Evolutionary conservation across 1,140 invertebrate genomes (phyloP), one percentile per base, ranked within the genome.

Genomic region (Trichonephila clavipes): DNA sequence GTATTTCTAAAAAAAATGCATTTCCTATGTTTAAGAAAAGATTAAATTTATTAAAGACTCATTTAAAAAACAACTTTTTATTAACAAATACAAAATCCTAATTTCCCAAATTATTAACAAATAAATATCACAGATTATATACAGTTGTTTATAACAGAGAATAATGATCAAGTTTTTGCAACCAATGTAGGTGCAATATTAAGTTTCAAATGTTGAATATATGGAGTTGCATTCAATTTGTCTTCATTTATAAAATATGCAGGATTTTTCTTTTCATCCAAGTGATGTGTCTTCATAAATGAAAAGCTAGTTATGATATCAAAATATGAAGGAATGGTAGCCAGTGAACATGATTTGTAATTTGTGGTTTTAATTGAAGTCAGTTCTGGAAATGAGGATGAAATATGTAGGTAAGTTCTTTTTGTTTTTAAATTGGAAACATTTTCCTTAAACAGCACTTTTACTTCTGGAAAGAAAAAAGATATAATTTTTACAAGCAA

Each of bases 301-400:
- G n/a, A n/a, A 51, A 77, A 62, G 34, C n/a, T 24, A 72, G 44
- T 69, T 24, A 89, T 59, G 7, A 89, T n/a, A 16, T 51, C 40
- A 58, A 89, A 72, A 59, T 89, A 89, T 7, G 62, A 66, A 51
- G 34, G 21, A 12, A 59, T 21, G 8, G 58, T 40, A 21, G 88
- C 28, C 14, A 28, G 7, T 21, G 34, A 66, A 58, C 14, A 12
- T 19, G 59, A 69, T 72, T 89, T 72, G 16, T 21, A 5, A 14
- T 40, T n/a, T 59, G 40, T 21, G 4, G 6, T 24, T 77, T 69
- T 34, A 28, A 58, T 6, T 14, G 66, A 69, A 58, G 64, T 14
- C 16, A 89, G 77, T 72, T 89, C 88, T 24, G 88, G 88, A 89
- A 89, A 66, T 58, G 88, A 89, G 12, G 66, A 69, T 89, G 88